Percentiles rank a stretch among this genome's conserved stretches.
These are phyloP conservation scores for Agrenia bidenticulata DNA, from an alignment of 2,888 invertebrate species.

Conservation along the genomic window DNA sequence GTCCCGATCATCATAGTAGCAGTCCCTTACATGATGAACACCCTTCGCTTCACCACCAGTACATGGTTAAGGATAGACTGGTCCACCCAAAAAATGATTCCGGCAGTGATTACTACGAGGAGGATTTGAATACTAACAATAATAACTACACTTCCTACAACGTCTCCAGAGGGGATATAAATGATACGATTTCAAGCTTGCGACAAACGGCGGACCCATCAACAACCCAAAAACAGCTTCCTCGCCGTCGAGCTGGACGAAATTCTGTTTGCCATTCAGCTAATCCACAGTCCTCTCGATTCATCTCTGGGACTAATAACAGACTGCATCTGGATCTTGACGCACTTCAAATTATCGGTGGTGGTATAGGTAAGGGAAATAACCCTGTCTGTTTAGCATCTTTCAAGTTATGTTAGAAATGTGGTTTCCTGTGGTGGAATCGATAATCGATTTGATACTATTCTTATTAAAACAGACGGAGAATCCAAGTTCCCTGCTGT, in stretches of 20 bases:
- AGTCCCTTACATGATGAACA: not conserved
- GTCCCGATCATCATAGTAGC: slow-evolving; percentile 63
- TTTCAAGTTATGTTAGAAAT: too few species aligned
- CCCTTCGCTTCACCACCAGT: not conserved
- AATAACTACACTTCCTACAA: slow-evolving; percentile 1
- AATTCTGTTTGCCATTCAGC: slow-evolving; percentile 49
- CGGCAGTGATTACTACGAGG: not conserved
- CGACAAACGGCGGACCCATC: not conserved
- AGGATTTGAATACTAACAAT: not conserved
- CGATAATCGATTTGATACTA: slow-evolving; percentile 7
- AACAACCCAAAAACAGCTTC: too few species aligned
- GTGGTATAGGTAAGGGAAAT: too few species aligned
- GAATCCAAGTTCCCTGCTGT: slow-evolving; percentile 36
- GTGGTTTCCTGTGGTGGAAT: not conserved
- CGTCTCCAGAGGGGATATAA: not conserved
- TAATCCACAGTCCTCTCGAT: slow-evolving; percentile 47
- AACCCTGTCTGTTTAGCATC: too few species aligned
- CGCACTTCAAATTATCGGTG: too few species aligned
- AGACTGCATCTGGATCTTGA: slow-evolving; percentile 2
- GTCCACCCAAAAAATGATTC: slow-evolving; percentile 3
- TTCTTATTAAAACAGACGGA: slow-evolving; percentile 21
- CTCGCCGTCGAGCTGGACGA: slow-evolving; percentile 16
- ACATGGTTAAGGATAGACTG: slow-evolving; percentile 22
- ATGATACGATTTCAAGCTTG: not conserved
- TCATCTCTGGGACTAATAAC: slow-evolving; percentile 32